Evolutionary conservation across 1,140 invertebrate genomes (phyloP).

Genomic region (Agraylea sexmaculata): DNA sequence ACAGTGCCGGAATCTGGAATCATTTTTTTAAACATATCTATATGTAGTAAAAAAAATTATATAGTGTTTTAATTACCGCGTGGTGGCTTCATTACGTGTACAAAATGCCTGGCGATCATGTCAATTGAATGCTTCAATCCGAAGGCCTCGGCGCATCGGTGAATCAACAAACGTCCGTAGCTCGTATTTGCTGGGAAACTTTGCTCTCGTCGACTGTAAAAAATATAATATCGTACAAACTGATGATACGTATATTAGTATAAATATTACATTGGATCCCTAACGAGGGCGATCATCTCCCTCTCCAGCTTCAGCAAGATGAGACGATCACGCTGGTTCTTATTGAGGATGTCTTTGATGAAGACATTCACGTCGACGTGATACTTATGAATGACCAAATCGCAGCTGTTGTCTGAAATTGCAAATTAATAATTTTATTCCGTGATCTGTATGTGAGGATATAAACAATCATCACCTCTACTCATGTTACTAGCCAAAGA

Average conservation of each 20-base stretch:
- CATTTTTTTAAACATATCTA: not conserved
- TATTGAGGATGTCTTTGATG: slow-evolving; percentile 81
- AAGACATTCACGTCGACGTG: slow-evolving; percentile 77
- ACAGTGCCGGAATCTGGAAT: slow-evolving; percentile 19
- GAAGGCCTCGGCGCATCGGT: slow-evolving; percentile 85
- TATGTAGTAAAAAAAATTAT: not conserved
- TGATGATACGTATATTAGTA: not conserved
- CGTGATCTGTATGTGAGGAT: not conserved
- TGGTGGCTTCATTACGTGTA: slow-evolving; percentile 60
- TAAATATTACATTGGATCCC: slow-evolving; percentile 60
- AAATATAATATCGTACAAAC: slow-evolving; percentile 9
- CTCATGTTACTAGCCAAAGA: slow-evolving; percentile 17
- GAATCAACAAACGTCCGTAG: slow-evolving; percentile 90
- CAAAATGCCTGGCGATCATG: slow-evolving; percentile 62
- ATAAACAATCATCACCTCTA: slow-evolving; percentile 11
- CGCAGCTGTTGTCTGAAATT: slow-evolving; percentile 65
- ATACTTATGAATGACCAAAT: slow-evolving; percentile 62
- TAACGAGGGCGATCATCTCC: slow-evolving; percentile 71
- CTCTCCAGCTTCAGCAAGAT: slow-evolving; percentile 79
- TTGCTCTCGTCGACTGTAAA: slow-evolving; percentile 50
- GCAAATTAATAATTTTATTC: slow-evolving; percentile 18
- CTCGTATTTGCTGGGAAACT: slow-evolving; percentile 87
- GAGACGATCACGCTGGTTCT: slow-evolving; percentile 75
- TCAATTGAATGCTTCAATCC: slow-evolving; percentile 92
- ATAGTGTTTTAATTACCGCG: slow-evolving; percentile 7